Conservation (phyloP, 2,797 vertebrate species). For the Cynodonichthys magdalenae region DNA sequence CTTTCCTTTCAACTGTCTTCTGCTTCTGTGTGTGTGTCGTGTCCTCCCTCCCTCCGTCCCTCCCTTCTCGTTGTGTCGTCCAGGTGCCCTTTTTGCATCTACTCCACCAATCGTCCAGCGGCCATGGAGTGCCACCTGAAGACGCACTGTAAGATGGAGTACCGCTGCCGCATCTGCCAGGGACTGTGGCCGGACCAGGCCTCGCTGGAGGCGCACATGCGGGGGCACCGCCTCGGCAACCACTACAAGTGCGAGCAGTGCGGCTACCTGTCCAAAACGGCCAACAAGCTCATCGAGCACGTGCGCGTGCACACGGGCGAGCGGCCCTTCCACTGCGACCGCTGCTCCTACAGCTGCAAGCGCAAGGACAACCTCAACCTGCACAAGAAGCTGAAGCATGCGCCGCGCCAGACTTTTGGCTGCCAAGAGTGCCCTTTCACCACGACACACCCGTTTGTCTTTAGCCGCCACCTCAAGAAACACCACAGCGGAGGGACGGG, state of each 20-base stretch:
- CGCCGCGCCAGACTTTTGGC: constrained; percentile 95
- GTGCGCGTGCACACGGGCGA: constrained; percentile 99
- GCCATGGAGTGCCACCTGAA: constrained; percentile 99
- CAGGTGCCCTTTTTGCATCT: constrained; percentile 99
- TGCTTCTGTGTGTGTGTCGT: constrained; percentile 54
- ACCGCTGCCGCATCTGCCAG: constrained; percentile 99
- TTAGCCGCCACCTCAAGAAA: constrained; percentile 98
- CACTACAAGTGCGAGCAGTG: constrained; percentile 99
- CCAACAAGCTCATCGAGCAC: constrained; percentile 99
- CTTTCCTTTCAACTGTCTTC: constrained; percentile 56
- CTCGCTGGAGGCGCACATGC: constrained; percentile 97
- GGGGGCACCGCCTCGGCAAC: constrained; percentile 97
- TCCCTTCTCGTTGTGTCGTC: constrained; percentile 43
- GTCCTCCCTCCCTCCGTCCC: constrained; percentile 31
- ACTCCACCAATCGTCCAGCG: constrained; percentile 97
- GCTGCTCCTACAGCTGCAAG: constrained; percentile 99
- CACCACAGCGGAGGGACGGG: constrained; percentile 83
- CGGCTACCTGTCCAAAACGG: constrained; percentile 99
- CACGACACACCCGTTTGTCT: constrained; percentile 97
- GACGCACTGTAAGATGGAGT: constrained; percentile 99
- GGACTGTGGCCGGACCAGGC: constrained; percentile 95
- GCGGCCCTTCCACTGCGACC: constrained; percentile 99
- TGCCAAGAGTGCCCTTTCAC: constrained; percentile 96
- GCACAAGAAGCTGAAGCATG: constrained; percentile 99
- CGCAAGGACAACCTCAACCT: constrained; percentile 99